Evolutionary conservation across 2,113 vertebrate genomes (phyloP).

Genomic region (Jaculus jaculus): DNA sequence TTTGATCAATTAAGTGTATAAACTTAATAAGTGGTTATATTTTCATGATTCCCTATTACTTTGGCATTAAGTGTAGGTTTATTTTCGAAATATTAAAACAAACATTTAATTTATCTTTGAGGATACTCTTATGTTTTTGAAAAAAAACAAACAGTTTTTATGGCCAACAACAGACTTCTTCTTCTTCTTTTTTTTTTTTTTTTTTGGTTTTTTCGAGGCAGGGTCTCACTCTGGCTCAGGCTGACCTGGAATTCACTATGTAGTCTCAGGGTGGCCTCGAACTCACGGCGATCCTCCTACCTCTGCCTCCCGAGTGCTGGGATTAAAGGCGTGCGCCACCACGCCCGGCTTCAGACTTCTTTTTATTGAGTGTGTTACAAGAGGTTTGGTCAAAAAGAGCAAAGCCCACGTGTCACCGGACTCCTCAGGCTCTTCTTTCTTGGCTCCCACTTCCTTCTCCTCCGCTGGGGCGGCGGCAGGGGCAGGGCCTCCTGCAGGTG

Average conservation of each 20-base stretch:
- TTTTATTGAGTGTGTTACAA: conserved; percentile 78
- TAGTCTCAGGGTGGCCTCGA: too few species aligned
- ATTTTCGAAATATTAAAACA: conserved; percentile 55
- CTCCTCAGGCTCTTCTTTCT: conserved; percentile 98
- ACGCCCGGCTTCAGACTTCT: too few species aligned
- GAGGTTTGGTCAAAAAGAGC: conserved; percentile 96
- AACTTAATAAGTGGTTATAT: background rate
- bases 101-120: conserved; percentile 53
- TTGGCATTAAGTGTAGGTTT: conserved; percentile 27
- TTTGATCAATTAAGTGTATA: background rate
- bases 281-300: too few species aligned
- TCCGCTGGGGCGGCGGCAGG: conserved; percentile 91
- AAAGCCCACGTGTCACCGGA: conserved; percentile 99
- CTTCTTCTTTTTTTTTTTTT: too few species aligned
- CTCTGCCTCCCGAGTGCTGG: too few species aligned
- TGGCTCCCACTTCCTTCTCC: conserved; percentile 98
- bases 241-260: too few species aligned
- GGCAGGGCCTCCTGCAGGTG: conserved; percentile 79
- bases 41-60: conserved; percentile 33
- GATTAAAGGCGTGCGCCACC: too few species aligned
- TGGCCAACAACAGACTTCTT: background rate
- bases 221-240: too few species aligned
- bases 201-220: too few species aligned
- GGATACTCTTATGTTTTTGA: background rate
- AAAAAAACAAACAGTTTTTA: too few species aligned